Percentiles rank a stretch among this genome's conserved stretches.
These are phyloP conservation scores for Adelges cooleyi DNA, from an alignment of 1,140 invertebrate genomes.

Conservation along the genomic window DNA sequence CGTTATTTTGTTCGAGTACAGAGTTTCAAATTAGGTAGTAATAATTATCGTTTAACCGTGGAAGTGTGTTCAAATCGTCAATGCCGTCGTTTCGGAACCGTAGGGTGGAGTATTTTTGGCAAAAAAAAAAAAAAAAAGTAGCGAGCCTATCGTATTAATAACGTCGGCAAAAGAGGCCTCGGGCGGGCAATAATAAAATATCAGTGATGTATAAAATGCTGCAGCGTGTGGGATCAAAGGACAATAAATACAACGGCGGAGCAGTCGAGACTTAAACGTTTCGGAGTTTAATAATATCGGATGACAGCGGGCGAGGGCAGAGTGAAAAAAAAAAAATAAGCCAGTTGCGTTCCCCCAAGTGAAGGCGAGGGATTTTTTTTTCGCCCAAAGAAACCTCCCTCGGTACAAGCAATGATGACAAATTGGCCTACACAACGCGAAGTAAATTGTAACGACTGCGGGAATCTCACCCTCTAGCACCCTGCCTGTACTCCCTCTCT, in stretches of 20 bases:
- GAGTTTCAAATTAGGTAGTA: no score
- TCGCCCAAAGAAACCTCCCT: background rate
- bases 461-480: background rate
- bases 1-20: no score
- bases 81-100: no score
- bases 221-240: background rate
- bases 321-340: background rate
- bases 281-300: conserved; percentile 19
- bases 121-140: no score
- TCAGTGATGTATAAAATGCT: no score
- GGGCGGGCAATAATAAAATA: no score
- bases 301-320: background rate
- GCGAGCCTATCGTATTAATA: no score
- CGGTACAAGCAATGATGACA: conserved; percentile 20
- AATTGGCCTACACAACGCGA: conserved; percentile 6
- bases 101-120: no score
- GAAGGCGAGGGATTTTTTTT: background rate
- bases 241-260: conserved; percentile 4
- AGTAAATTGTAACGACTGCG: conserved; percentile 12
- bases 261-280: conserved; percentile 17
- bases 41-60: no score
- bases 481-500: background rate
- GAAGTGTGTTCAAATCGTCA: no score
- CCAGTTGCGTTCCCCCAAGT: background rate
- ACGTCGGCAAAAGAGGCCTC: no score